Conservation (phyloP, 2,797 vertebrate species). For the Melanotaenia maccullochi region DNA sequence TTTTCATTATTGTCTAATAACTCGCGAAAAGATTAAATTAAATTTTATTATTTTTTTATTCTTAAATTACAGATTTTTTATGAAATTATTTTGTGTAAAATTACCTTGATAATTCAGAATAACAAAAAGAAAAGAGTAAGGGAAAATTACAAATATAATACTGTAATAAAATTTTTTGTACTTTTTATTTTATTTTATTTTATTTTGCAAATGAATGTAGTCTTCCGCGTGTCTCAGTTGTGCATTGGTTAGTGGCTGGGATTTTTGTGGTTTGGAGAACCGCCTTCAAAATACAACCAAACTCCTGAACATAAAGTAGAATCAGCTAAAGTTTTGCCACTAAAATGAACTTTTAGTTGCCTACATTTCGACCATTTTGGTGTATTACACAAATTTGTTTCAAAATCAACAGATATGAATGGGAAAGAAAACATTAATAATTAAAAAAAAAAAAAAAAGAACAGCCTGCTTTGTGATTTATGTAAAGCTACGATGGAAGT, state of each 20-base stretch:
- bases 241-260: not conserved
- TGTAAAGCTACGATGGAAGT: not conserved
- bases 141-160: too few species aligned
- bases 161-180: too few species aligned
- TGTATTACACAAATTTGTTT: not conserved
- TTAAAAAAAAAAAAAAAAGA: not conserved
- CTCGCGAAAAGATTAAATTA: too few species aligned
- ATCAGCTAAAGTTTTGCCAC: not conserved
- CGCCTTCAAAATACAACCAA: slow-evolving; percentile 61
- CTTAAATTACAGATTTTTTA: too few species aligned
- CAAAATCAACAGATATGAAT: not conserved
- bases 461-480: not conserved
- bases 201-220: too few species aligned
- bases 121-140: too few species aligned
- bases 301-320: too few species aligned
- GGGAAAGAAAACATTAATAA: not conserved
- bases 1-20: too few species aligned
- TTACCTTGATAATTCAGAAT: too few species aligned
- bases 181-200: too few species aligned
- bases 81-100: too few species aligned
- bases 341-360: not conserved
- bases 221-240: not conserved
- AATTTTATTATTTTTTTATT: too few species aligned
- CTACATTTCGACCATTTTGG: not conserved
- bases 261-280: not conserved